A percentile compares a stretch with the other conserved stretches of the same genome.
Conservation (phyloP, 2,888 invertebrate species). For the Phorcus lineatus region DNA sequence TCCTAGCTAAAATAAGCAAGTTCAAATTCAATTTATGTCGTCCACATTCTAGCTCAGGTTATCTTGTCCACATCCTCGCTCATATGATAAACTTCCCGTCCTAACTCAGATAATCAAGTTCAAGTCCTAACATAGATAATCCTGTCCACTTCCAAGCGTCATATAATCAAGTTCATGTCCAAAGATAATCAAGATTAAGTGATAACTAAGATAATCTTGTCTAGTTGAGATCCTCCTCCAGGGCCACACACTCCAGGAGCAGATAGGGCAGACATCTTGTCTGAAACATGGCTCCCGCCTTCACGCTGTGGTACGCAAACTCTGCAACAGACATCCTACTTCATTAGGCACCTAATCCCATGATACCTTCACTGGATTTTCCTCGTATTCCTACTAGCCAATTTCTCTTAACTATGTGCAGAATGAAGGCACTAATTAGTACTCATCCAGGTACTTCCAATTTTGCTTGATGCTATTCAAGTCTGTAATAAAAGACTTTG, state of each 20-base stretch:
- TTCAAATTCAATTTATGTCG: too few relatives aligned
- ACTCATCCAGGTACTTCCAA: too few relatives aligned
- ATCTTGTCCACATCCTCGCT: neutral
- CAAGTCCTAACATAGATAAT: neutral
- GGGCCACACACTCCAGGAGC: conserved; percentile 48
- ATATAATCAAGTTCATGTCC: neutral
- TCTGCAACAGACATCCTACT: conserved; percentile 41
- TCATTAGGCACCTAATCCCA: too few relatives aligned
- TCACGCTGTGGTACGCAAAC: conserved; percentile 49
- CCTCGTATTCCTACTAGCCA: neutral
- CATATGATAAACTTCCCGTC: neutral
- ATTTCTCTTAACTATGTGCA: too few relatives aligned
- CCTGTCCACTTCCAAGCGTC: too few relatives aligned
- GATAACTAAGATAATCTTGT: neutral
- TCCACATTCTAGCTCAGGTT: too few relatives aligned
- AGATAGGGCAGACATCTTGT: conserved; percentile 60
- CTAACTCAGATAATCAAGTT: too few relatives aligned
- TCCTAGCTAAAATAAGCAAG: too few relatives aligned
- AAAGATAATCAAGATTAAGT: neutral
- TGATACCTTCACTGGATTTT: too few relatives aligned
- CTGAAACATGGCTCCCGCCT: conserved; percentile 46
- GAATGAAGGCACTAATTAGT: too few relatives aligned
- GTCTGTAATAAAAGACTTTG: too few relatives aligned
- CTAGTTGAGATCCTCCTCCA: conserved; percentile 36
- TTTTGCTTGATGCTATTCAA: too few relatives aligned